Evolutionary conservation across 2,888 invertebrate genomes (phyloP), one percentile per base, ranked within the genome.

Genomic region (Limnephilus auricula): DNA sequence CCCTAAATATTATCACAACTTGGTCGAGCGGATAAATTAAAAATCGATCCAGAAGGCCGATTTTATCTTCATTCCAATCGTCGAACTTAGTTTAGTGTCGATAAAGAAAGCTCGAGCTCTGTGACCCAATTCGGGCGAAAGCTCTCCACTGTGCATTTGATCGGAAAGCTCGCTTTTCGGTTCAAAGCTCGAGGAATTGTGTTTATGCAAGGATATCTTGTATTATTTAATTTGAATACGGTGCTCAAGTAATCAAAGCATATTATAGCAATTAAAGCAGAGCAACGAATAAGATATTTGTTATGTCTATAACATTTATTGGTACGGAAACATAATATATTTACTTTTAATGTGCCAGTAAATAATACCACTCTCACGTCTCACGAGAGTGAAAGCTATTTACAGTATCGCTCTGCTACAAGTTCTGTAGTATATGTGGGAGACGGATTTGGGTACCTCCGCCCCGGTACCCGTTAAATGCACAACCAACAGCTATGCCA

Each of bases 21-120:
- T 25, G 65, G 65, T 86, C 45, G 30, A 18, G 15, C 31, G 86
- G 50, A 45, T 86, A 86, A 50, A 83, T 31, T 83, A 25, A 83
- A 83, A 83, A 86, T 86, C 86, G 86, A 86, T 86, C 40, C n/a
- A 32, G 86, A 30, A 50, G 30, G 86, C 86, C 50, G 50, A 30
- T 50, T 45, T 50, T 86, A 86, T 86, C 86, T 65, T 86, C 31
- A 65, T 18, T 31, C 18, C 86, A 18, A 86, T 86, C 86, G 50
- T 86, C 50, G 18, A 86, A 86, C 45, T 86, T 65, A 31, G 86
- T 86, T 86, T 50, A n/a, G 86, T 86, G 50, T 86, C 50, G 86
- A 86, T 65, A 86, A 86, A 86, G 45, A 86, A 86, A 50, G 13
- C 31, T 50, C 45, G 82, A 32, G 18, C 65, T 18, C 45, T 50